Conservation (phyloP, 2,113 vertebrate species). For the Geococcyx californianus region DNA sequence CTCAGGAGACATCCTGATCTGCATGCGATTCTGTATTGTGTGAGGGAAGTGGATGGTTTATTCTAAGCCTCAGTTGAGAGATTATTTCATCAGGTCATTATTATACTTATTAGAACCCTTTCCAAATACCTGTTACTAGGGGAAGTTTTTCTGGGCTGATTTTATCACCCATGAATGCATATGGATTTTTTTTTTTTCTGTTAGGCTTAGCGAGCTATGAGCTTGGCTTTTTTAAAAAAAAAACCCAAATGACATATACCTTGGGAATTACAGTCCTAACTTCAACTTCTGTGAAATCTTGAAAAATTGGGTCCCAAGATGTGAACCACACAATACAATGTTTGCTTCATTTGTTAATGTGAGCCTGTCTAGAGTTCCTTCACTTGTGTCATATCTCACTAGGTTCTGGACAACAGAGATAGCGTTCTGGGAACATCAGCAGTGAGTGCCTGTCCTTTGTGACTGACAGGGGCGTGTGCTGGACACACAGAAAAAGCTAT, state of each 20-base stretch:
- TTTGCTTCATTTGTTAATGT: background rate
- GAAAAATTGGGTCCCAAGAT: background rate
- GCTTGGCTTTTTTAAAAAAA: rapidly evolving
- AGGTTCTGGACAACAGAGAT: background rate
- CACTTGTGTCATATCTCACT: background rate
- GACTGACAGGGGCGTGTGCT: background rate
- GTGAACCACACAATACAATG: background rate
- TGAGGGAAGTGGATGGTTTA: background rate
- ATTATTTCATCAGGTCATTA: background rate
- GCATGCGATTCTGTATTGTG: background rate
- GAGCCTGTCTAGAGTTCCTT: background rate
- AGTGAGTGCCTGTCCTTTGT: background rate
- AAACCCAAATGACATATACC: background rate
- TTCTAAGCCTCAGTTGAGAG: background rate
- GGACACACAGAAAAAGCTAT: background rate
- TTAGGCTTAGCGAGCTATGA: background rate
- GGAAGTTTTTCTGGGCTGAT: background rate
- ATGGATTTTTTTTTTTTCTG: background rate
- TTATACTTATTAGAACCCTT: background rate
- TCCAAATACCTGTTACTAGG: background rate
- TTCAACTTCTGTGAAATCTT: background rate
- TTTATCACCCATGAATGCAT: background rate
- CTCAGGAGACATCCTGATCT: background rate
- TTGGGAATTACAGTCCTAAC: background rate
- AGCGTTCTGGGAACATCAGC: background rate